phyloP scores from a whole-genome alignment of 2,113 vertebrate genomes.

The Neodontobutis hainanensis region DNA sequence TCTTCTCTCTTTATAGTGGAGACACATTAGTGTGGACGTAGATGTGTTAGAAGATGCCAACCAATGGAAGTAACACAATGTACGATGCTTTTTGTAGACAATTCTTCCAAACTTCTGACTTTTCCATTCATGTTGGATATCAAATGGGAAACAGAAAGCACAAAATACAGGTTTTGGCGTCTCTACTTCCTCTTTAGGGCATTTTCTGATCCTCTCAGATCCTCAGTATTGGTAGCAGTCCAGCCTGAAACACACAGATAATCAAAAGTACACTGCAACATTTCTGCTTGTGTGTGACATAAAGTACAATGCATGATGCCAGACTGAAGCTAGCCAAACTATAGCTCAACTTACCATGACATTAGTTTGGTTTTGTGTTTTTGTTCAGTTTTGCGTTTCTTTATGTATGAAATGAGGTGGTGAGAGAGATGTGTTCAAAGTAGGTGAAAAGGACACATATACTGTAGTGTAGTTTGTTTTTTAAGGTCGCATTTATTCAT shows the following conservation, averaged over 20 bases:
- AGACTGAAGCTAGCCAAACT: conserved; percentile 23
- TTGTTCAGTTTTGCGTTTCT: conserved; percentile 44
- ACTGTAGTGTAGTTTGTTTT: conserved; percentile 7
- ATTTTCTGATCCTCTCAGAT: conserved; percentile 2
- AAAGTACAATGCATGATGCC: conserved; percentile 42
- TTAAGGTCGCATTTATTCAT: background rate
- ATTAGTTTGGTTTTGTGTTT: conserved; percentile 15
- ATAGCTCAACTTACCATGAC: background rate
- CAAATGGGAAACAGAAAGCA: background rate
- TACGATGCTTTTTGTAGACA: background rate
- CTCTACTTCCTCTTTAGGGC: conserved; percentile 28
- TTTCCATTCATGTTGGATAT: background rate
- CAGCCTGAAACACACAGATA: background rate
- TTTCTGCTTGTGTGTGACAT: conserved; percentile 12
- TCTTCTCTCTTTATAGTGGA: background rate
- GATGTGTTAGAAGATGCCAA: background rate
- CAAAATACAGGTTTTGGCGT: background rate
- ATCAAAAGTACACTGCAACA: conserved; percentile 13
- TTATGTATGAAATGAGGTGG: conserved; percentile 37
- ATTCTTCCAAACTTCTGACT: background rate
- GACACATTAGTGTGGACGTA: background rate
- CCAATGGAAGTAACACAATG: background rate
- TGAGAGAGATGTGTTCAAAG: conserved; percentile 8
- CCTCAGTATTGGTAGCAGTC: conserved; percentile 42
- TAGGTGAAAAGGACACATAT: conserved; percentile 5